A percentile compares a stretch with the other conserved stretches of the same genome.
Conservation (phyloP, 92 coral and sea anemone genomes). For the Paragorgia papillata region DNA sequence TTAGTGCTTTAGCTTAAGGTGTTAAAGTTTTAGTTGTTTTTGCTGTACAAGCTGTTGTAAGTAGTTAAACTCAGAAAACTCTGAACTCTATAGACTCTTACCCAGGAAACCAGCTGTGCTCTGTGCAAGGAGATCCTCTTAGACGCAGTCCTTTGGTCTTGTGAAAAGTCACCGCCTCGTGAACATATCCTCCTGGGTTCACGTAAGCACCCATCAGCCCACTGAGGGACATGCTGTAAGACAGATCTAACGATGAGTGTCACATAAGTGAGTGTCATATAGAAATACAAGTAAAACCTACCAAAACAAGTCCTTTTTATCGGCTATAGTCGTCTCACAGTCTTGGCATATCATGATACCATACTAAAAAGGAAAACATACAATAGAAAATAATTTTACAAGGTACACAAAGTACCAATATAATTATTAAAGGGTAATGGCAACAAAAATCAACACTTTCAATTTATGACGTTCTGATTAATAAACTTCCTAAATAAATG, state of each 20-base stretch:
- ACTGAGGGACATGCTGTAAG: constrained; percentile 84
- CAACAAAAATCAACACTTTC: no score
- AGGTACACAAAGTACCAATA: no score
- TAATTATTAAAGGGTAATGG: no score
- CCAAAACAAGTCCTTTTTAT: constrained; percentile 92
- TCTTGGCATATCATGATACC: constrained; percentile 83
- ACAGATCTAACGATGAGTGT: not conserved
- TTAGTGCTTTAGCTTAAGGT: no score
- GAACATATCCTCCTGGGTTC: constrained; percentile 89
- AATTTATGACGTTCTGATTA: no score
- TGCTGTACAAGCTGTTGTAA: no score
- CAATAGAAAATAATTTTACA: no score
- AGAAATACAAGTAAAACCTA: no score
- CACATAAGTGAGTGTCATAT: not conserved
- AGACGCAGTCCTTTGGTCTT: constrained; percentile 80
- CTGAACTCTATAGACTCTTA: no score
- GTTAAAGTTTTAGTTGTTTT: no score
- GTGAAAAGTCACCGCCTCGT: constrained; percentile 90
- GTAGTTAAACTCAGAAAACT: no score
- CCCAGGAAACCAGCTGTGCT: constrained; percentile 99
- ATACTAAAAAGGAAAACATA: constrained; percentile 60
- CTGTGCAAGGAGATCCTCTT: constrained; percentile 83
- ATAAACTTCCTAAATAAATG: no score
- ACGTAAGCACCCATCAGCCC: constrained; percentile 97
- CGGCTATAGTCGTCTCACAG: constrained; percentile 78